A percentile compares a stretch with the other conserved stretches of the same genome.
Evolutionary conservation across 2,888 invertebrate species (phyloP).

Genomic region (Sesia bembeciformis): DNA sequence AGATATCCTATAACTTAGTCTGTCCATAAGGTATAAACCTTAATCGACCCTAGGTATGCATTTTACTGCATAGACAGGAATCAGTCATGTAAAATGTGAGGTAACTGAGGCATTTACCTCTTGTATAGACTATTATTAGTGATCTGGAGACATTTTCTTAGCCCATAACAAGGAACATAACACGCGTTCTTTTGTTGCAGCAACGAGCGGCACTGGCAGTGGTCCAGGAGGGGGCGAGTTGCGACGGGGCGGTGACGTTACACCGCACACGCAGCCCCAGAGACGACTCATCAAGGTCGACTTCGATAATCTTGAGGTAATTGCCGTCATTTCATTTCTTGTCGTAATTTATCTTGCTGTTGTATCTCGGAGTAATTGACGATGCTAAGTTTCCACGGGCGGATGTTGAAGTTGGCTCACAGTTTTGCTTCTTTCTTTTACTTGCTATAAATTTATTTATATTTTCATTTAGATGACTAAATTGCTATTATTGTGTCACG

Average conservation of each 20-base stretch:
- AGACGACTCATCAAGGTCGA: slow-evolving; percentile 89
- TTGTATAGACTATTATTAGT: too few species aligned
- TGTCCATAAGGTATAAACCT: too few species aligned
- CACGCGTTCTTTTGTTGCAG: slow-evolving; percentile 31
- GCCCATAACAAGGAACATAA: too few species aligned
- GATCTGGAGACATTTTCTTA: too few species aligned
- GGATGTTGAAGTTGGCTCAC: neutral
- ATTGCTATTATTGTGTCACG: too few species aligned
- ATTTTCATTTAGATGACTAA: neutral
- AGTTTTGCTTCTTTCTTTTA: neutral
- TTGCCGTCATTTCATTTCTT: slow-evolving; percentile 10
- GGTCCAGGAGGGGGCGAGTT: slow-evolving; percentile 58
- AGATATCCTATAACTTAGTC: too few species aligned
- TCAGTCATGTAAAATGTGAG: too few species aligned
- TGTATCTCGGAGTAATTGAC: neutral
- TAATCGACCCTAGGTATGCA: too few species aligned
- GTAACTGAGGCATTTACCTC: too few species aligned
- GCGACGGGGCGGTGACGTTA: slow-evolving; percentile 76
- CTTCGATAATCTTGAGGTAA: slow-evolving; percentile 82
- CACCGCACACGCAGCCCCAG: slow-evolving; percentile 65
- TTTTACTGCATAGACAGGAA: too few species aligned
- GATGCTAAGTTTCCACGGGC: neutral
- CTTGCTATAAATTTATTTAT: neutral
- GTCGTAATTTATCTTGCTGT: too few species aligned
- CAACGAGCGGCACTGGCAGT: slow-evolving; percentile 52